Conservation (phyloP, 2,888 invertebrate species). For the Bellardia pandia region DNA sequence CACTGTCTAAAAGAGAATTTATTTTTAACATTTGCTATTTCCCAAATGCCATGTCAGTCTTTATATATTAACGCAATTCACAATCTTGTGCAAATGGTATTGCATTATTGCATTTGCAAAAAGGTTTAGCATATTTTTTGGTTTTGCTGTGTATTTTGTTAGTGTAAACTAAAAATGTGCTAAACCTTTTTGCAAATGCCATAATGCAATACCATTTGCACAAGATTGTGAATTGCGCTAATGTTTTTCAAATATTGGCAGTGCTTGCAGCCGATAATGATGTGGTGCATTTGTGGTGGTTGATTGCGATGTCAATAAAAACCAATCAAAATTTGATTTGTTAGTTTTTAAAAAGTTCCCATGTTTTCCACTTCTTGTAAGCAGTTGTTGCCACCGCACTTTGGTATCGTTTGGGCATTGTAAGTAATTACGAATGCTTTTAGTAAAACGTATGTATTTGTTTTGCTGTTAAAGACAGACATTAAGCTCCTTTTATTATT, state of each 20-base stretch:
- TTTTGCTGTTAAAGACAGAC: slow-evolving; percentile 55
- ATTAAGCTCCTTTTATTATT: slow-evolving; percentile 25
- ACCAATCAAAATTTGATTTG: slow-evolving; percentile 37
- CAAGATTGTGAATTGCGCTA: no score
- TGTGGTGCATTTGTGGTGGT: slow-evolving; percentile 26
- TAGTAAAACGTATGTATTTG: slow-evolving; percentile 66
- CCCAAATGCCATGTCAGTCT: slow-evolving; percentile 20
- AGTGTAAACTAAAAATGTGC: no score
- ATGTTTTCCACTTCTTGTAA: slow-evolving; percentile 8
- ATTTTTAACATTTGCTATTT: background rate
- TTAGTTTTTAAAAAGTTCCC: slow-evolving; percentile 28
- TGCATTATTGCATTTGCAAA: no score
- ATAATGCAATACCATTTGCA: no score
- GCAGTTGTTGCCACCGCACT: background rate
- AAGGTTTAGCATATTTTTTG: no score
- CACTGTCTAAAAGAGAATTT: background rate
- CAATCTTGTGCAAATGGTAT: no score
- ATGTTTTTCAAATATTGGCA: slow-evolving; percentile 15
- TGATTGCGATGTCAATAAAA: slow-evolving; percentile 29
- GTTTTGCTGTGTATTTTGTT: no score
- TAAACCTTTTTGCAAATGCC: no score
- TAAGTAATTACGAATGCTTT: slow-evolving; percentile 51
- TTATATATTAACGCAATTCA: background rate
- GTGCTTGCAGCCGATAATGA: slow-evolving; percentile 13
- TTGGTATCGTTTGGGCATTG: background rate